Evolutionary conservation across 2,888 invertebrate species (phyloP).

Genomic region (Priocnemis perturbator): DNA sequence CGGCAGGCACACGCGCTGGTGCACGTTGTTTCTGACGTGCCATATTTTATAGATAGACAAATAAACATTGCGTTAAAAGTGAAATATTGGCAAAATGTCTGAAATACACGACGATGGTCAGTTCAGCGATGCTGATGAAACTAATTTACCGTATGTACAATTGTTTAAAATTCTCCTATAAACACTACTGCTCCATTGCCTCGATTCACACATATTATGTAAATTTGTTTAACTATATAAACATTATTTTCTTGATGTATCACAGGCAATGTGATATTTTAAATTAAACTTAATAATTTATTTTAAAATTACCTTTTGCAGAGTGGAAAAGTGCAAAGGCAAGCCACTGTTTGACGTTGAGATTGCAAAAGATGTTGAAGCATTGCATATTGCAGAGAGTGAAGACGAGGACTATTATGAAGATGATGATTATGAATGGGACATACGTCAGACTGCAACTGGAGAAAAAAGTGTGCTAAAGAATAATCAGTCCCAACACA

Average conservation of each 20-base stretch:
- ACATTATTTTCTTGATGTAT: constrained; percentile 11
- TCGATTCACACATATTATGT: too few species aligned
- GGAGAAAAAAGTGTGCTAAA: constrained; percentile 52
- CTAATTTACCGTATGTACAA: constrained; percentile 51
- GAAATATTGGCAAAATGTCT: constrained; percentile 13
- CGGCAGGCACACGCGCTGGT: too few species aligned
- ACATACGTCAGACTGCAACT: constrained; percentile 39
- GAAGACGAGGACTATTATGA: constrained; percentile 51
- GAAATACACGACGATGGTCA: constrained; percentile 63
- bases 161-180: constrained; percentile 26
- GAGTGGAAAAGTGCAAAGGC: constrained; percentile 19
- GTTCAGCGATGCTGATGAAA: constrained; percentile 76
- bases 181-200: neutral
- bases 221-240: constrained; percentile 1
- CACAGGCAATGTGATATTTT: neutral
- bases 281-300: neutral
- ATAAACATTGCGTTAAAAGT: neutral
- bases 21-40: neutral
- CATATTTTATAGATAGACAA: neutral
- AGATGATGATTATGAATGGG: constrained; percentile 55
- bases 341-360: constrained; percentile 17
- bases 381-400: constrained; percentile 35
- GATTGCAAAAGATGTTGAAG: constrained; percentile 11
- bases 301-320: constrained; percentile 3
- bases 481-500: constrained; percentile 58